Base-by-base conservation (phyloP, 2,888 invertebrate species). In the Listrodromus nycthemerus region DNA sequence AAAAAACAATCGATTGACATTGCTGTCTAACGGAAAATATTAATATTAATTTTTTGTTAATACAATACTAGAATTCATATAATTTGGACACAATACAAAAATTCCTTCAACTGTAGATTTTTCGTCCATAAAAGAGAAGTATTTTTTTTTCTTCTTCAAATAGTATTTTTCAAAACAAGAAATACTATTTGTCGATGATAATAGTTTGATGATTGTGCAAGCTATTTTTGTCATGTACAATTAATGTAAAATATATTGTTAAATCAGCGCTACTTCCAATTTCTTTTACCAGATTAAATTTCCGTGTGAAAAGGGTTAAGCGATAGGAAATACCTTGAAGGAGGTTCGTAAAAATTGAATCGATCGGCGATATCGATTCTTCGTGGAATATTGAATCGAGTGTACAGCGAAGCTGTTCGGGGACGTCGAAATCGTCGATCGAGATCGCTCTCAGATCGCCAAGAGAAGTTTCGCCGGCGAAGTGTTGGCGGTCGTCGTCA, bases 361-460 rank as follows among this genome's bases (percentile, higher is more conserved):
- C 10, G 55, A 55, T 55, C 55, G 55, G 24, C 24, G 24, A 55
- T 55, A 55, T 55, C 55, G 55, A 55, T 55, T 55, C 55, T 21
- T 55, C 21, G 55, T 24, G 71, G 55, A 21, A 7, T 30, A 86
- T 79, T 58, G 82, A 73, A 86, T 85, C 84, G 77, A 79, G 69
- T 45, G 37, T 21, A 37, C 58, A 80, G 65, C 48, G 48, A 70
- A 55, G 55, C 24, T 24, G 55, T 10, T 21, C 55, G 55, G 55
- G 55, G 24, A 55, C 24, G 55, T 55, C 55, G 55, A 55, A 55
- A 69, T 79, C 85, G 85, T 82, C 84, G 90, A 88, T 87, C 91
- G 85, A 86, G 89, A 91, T 89, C 87, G 86, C 77, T 74, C 88
- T 82, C 75, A 73, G 83, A 89, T 88, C 90, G 89, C 88, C 87